Percentiles rank a stretch among this genome's conserved stretches.
Evolutionary conservation across 1,140 invertebrate species (phyloP).

Genomic region (Euglossa dilemma): DNA sequence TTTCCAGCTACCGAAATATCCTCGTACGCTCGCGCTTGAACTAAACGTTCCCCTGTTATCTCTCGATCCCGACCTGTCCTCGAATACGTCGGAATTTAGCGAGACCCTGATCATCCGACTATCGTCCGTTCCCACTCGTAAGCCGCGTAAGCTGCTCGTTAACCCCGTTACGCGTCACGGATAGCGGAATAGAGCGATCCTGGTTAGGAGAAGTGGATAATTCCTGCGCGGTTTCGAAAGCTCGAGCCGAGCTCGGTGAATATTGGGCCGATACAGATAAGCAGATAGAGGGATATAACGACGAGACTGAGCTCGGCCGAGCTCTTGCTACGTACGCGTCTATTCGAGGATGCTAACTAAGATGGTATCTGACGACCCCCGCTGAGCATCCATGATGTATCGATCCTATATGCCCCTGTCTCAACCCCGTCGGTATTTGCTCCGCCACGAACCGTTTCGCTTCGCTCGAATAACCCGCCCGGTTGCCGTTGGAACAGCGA

Average conservation of each 20-base stretch:
- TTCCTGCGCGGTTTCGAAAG: neutral
- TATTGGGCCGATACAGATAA: constrained; percentile 75
- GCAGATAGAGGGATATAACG: constrained; percentile 75
- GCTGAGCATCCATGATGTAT: constrained; percentile 78
- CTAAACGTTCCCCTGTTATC: neutral
- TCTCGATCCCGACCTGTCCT: neutral
- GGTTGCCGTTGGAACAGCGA: constrained; percentile 61
- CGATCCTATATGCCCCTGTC: constrained; percentile 78
- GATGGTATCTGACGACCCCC: constrained; percentile 74
- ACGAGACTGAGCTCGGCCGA: constrained; percentile 61
- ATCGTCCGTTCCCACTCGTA: neutral
- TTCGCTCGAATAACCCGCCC: constrained; percentile 63
- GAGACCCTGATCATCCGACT: neutral
- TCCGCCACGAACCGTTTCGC: constrained; percentile 56
- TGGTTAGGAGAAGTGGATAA: constrained; percentile 1
- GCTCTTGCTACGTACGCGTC: constrained; percentile 64
- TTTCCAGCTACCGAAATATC: neutral
- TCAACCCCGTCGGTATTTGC: constrained; percentile 57
- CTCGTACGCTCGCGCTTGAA: neutral
- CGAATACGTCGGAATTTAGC: too few species aligned
- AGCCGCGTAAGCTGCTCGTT: constrained; percentile 2
- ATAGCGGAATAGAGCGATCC: constrained; percentile 9
- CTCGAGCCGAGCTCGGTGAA: constrained; percentile 38
- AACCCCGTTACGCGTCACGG: neutral
- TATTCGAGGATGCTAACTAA: constrained; percentile 74